Evolutionary conservation across 30 jellyfish, hydroid and myxozoan species (phyloP).

Genomic region (Rhopilema esculentum): DNA sequence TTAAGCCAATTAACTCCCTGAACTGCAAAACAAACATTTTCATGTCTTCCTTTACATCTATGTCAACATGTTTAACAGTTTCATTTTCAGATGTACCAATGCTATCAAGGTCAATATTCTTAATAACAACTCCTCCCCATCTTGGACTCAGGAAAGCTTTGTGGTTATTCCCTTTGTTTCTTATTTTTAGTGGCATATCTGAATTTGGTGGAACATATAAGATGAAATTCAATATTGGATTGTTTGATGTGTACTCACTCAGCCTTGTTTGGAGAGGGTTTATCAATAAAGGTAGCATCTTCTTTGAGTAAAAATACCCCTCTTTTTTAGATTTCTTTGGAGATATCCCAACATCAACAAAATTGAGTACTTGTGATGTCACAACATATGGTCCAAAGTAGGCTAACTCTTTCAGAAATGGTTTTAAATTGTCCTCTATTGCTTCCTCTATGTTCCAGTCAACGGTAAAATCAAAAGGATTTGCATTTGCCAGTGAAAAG

Average conservation of each 20-base stretch:
- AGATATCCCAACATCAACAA: constrained; percentile 72
- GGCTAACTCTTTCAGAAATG: constrained; percentile 43
- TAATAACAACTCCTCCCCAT: constrained; percentile 90
- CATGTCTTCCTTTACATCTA: constrained; percentile 43
- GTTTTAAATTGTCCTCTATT: constrained; percentile 28
- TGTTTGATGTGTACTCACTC: constrained; percentile 72
- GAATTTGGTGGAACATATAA: constrained; percentile 77
- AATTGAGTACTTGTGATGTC: constrained; percentile 84
- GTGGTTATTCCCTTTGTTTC: background rate
- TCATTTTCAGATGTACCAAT: background rate
- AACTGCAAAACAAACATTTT: constrained; percentile 47
- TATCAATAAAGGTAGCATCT: constrained; percentile 71
- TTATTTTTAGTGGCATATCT: constrained; percentile 69
- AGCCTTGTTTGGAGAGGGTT: constrained; percentile 87
- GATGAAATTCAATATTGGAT: constrained; percentile 70
- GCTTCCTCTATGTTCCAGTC: constrained; percentile 79
- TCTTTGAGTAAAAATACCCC: constrained; percentile 58
- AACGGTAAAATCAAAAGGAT: constrained; percentile 63
- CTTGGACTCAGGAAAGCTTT: constrained; percentile 81
- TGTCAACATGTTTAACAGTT: background rate
- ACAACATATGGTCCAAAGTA: constrained; percentile 70
- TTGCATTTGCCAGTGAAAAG: constrained; percentile 83
- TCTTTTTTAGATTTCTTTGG: constrained; percentile 40
- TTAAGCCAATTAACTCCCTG: constrained; percentile 64
- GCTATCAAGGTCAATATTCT: constrained; percentile 30